Base-by-base conservation (phyloP, 1,140 invertebrate species). In the Ylistrum balloti region DNA sequence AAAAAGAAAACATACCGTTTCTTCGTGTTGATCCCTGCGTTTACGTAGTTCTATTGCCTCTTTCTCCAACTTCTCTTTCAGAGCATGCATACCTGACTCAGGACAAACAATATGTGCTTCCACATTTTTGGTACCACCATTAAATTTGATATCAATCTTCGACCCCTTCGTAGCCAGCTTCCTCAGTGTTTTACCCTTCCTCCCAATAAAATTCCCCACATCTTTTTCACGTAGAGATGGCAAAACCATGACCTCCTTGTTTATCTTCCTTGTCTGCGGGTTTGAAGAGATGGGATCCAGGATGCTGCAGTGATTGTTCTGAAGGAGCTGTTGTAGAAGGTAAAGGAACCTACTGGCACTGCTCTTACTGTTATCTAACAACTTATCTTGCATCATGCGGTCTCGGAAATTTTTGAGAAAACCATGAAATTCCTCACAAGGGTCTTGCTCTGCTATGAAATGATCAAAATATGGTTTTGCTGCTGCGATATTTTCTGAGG, bases 321-420 rank as follows among this genome's bases (percentile, higher is more conserved):
- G 56, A 28, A 74, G n/a, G 22, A 74, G 56, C 13, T 74, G 56
- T 11, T 74, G 56, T 28, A 74, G 56, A 28, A 74, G 5, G 11
- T 74, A 74, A 0, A 74, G n/a, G 56, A 74, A 74, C 56, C n/a
- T 74, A 11, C 56, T 74, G 56, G 56, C 56, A 28, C 56, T 74
- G 5, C 22, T 28, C 3, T 74, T n/a, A 28, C 56, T n/a, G 56
- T 74, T 11, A 74, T n/a, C 17, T 74, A 74, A 74, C 56, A 74
- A 74, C 56, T 74, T 74, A 9, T 0, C 22, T 5, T 28, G 22
- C 3, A 28, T 28, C 56, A 74, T 1, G n/a, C 17, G 56, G n/a
- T 74, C 56, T 74, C 56, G 56, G 56, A 74, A 74, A 74, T n/a
- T n/a, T 74, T 74, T 74, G 9, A 74, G 56, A 74, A 74, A 74